Percentiles rank a stretch among this genome's conserved stretches.
phyloP scores from a whole-genome alignment of 2,888 invertebrate genomes.

The Rhorus exstirpatorius region DNA sequence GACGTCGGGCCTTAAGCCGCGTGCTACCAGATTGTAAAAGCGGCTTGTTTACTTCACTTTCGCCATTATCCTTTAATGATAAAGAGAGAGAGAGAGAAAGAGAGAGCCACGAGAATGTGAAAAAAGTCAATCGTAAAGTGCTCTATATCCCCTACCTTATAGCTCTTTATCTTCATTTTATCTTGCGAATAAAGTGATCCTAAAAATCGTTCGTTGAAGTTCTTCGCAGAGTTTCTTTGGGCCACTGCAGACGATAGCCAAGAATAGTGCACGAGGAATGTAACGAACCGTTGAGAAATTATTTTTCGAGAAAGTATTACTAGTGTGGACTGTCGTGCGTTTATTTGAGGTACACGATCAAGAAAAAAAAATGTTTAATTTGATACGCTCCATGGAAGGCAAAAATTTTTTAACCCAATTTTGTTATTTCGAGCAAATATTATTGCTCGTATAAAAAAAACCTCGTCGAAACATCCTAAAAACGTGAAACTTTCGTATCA shows the following conservation, averaged over 20 bases:
- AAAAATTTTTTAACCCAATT: neutral
- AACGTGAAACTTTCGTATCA: no score
- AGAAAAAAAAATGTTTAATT: no score
- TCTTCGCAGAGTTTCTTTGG: constrained; percentile 23
- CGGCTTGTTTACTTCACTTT: constrained; percentile 33
- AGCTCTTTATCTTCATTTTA: neutral
- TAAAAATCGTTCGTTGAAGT: constrained; percentile 47
- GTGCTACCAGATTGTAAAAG: constrained; percentile 69
- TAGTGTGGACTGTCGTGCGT: no score
- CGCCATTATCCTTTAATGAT: constrained; percentile 49
- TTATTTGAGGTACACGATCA: no score
- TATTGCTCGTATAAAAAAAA: no score
- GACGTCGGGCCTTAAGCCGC: constrained; percentile 54
- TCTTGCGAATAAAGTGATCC: constrained; percentile 38
- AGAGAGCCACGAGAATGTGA: neutral
- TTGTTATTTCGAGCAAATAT: no score
- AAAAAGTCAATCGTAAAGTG: constrained; percentile 43
- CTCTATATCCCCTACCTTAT: constrained; percentile 8
- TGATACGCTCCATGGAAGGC: no score
- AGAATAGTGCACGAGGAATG: no score
- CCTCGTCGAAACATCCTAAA: no score
- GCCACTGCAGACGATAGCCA: no score
- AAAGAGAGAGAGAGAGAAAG: constrained; percentile 44
- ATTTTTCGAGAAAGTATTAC: no score
- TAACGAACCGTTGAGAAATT: no score